phyloP scores from a whole-genome alignment of 1,140 invertebrate species.

The Ceratosolen solmsi region DNA sequence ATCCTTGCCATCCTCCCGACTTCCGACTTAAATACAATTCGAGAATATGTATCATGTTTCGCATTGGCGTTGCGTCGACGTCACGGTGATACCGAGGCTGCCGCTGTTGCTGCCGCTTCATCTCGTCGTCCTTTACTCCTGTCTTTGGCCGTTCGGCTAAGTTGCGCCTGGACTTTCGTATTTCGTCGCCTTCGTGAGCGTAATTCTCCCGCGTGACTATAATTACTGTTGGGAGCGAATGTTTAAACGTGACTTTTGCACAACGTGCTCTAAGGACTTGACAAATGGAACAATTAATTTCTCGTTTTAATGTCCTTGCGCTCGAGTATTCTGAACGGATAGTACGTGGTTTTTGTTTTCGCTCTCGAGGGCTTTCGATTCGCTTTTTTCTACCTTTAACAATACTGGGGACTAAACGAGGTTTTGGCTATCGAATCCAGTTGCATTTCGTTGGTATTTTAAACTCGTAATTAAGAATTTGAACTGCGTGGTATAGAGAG shows the following conservation, averaged over 20 bases:
- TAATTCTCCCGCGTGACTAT: constrained; percentile 41
- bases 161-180: constrained; percentile 18
- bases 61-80: too few species aligned
- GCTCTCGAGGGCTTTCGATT: neutral
- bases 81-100: neutral
- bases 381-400: neutral
- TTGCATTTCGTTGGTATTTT: neutral
- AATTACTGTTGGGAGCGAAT: constrained; percentile 42
- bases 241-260: constrained; percentile 40
- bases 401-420: neutral
- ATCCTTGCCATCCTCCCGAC: neutral
- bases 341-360: neutral
- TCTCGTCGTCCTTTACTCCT: neutral
- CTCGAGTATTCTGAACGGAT: neutral
- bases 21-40: constrained; percentile 39
- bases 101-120: neutral
- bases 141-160: constrained; percentile 1
- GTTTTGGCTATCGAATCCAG: neutral
- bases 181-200: constrained; percentile 1
- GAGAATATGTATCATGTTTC: constrained; percentile 52
- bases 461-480: constrained; percentile 5
- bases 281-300: constrained; percentile 41
- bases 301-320: neutral
- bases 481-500: too few species aligned
- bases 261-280: neutral